A percentile compares a stretch with the other conserved stretches of the same genome.
Evolutionary conservation across 2,797 vertebrate genomes (phyloP).

Genomic region (Cyprinodon diabolis): DNA sequence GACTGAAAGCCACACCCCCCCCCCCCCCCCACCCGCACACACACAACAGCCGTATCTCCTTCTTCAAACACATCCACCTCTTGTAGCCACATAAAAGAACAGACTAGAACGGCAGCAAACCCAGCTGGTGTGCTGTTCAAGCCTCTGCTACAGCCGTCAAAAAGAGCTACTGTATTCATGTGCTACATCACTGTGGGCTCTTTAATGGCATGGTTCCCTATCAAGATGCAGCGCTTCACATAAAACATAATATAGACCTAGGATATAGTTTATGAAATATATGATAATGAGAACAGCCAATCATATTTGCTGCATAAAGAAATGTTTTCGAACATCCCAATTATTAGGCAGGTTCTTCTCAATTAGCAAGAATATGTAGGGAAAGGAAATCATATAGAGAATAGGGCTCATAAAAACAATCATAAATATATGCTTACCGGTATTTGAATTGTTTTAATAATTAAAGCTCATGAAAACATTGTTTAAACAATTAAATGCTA

Average conservation of each 20-base stretch:
- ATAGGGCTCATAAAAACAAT: not conserved
- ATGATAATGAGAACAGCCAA: not conserved
- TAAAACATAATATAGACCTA: slow-evolving; percentile 37
- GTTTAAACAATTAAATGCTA: no score
- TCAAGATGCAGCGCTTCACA: slow-evolving; percentile 45
- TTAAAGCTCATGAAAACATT: not conserved
- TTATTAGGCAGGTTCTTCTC: no score
- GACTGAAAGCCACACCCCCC: slow-evolving; percentile 46
- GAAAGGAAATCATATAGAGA: not conserved
- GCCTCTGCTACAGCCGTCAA: slow-evolving; percentile 49
- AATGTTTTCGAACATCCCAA: not conserved
- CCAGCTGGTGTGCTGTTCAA: slow-evolving; percentile 52
- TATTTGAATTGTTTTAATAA: not conserved
- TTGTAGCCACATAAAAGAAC: slow-evolving; percentile 71
- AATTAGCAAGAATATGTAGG: no score
- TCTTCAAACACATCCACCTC: slow-evolving; percentile 79
- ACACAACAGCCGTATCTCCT: slow-evolving; percentile 54
- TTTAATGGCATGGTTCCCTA: slow-evolving; percentile 70
- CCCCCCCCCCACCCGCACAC: no score
- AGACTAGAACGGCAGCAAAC: slow-evolving; percentile 59
- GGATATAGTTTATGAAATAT: slow-evolving; percentile 28
- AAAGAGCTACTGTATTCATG: slow-evolving; percentile 63
- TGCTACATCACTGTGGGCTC: slow-evolving; percentile 51
- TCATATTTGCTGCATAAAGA: not conserved
- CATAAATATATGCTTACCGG: not conserved